Percentiles rank a stretch among this genome's conserved stretches.
phyloP scores from a whole-genome alignment of 2,113 vertebrate genomes.

The Pterophyllum scalare region DNA sequence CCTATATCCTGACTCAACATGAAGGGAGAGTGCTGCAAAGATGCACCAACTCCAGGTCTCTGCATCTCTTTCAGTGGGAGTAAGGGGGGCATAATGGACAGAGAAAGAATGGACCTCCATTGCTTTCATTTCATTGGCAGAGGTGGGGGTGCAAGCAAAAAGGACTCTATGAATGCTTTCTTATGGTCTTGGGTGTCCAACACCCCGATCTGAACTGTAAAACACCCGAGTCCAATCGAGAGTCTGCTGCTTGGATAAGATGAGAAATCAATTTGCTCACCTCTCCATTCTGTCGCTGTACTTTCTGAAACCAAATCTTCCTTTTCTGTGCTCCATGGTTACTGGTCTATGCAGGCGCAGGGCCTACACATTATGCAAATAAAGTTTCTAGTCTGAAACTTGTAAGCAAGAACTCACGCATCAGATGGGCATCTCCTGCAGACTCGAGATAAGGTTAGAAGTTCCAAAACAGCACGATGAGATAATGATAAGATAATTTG shows the following conservation, averaged over 20 bases:
- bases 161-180: too few relatives aligned
- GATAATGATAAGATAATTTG: background rate
- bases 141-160: background rate
- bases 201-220: too few relatives aligned
- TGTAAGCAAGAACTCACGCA: background rate
- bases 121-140: background rate
- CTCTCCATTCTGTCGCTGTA: rapidly evolving
- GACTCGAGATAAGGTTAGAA: background rate
- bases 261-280: background rate
- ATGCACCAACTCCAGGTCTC: background rate
- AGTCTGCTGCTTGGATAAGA: rapidly evolving
- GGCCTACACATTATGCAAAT: too few relatives aligned
- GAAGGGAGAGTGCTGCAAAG: background rate
- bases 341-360: background rate
- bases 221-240: background rate
- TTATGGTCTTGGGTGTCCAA: too few relatives aligned
- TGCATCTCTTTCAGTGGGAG: background rate
- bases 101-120: background rate
- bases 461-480: background rate
- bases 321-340: background rate
- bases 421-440: background rate
- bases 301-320: background rate
- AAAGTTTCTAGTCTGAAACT: too few relatives aligned
- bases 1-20: background rate
- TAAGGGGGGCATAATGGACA: too few relatives aligned